Base-by-base conservation (phyloP, 2,113 vertebrate species). In the Hyperopisus bebe region DNA sequence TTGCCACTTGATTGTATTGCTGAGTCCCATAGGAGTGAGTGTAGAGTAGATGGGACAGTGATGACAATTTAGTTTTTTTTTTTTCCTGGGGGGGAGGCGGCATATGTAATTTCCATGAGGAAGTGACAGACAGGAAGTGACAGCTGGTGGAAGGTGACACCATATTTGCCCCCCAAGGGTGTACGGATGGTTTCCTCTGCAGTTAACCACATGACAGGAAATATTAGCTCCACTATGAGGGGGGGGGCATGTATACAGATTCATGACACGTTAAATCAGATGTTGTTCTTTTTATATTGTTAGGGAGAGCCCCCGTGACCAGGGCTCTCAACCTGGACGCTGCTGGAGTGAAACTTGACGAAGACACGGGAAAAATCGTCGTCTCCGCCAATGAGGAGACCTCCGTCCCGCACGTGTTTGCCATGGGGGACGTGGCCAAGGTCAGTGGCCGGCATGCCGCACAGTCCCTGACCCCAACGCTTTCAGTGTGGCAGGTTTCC, bases 341-440 rank as follows among this genome's bases (percentile, higher is more conserved):
- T 58, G 94, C 95, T 1, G 97, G 97, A 8, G 95, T 99, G 86
- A 92, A 94, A 88, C 94, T 94, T 70, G 94, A 96, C 92, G 91
- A 95, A 42, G 91, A 96, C 88, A 96, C 94, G 3, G 96, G 97
- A 83, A 99, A 99, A 92, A 96, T 99, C 87, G 86, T 98, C 39
- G 96, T 99, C 8, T 94, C 96, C 21, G 93, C 95, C 10, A 92
- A 86, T 24, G 98, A 99, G 91, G 93, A 96, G 62, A 98, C 98
- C 58, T 98, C 97, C 0, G 93, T 97, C 91, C 96, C 97, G 89
- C 97, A 97, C 92, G 95, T 99, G 92, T 99, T 95, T 24, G 98
- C 98, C 89, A 92, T 99, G 0, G 98, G 98, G 86, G 98, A 99
- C 89, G 96, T 98, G 62, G 92, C 96, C 0, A 97, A 98, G 97